Base-by-base conservation (phyloP, 2,113 vertebrate genomes). In the Oplegnathus fasciatus region DNA sequence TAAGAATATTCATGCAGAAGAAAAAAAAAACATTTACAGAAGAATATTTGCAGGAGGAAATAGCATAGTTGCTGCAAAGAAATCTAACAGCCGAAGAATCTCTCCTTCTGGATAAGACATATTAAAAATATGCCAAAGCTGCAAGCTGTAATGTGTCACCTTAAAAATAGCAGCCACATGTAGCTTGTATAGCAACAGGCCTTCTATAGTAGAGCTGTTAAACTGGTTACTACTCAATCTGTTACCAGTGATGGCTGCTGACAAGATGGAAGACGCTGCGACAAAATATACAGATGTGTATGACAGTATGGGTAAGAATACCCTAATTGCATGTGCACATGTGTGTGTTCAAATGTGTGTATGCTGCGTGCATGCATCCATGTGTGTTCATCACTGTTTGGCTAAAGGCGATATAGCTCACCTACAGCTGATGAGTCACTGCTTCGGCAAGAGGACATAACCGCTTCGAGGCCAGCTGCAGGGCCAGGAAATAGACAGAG, bases 121-220 rank as follows among this genome's bases (percentile, higher is more conserved):
- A 60, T 71, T 75, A 52, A 80, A 75, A 76, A 72, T 22, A 82
- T 44, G 83, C 83, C 67, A 70, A 82, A 72, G 74, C 66, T 65
- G 24, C 9, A 55, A 46, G 40, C 68, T 50, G 34, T 69, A 15
- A 37, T 40, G 48, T 84, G 70, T 73, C 70, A 87, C 83, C 71
- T 86, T 80, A 92, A 85, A 89, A 91, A 89, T 88, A 91, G 87
- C 82, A 82, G 76, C 78, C 30, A 81, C 75, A 15, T 80, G 80
- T 82, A 62, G 78, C 75, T 76, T 37, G 69, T 61, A 57, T 74
- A 85, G 85, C 88, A 85, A 92, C 83, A 91, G 46, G 67, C 46
- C 24, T 52, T 78, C 71, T 74, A 30, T 50, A 52, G 70, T 22
- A 32, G 34, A 86, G 58, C 65, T 70, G 76, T 81, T 69, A 67